Base-by-base conservation (phyloP, 2,888 invertebrate genomes). In the Dasypolia templi region DNA sequence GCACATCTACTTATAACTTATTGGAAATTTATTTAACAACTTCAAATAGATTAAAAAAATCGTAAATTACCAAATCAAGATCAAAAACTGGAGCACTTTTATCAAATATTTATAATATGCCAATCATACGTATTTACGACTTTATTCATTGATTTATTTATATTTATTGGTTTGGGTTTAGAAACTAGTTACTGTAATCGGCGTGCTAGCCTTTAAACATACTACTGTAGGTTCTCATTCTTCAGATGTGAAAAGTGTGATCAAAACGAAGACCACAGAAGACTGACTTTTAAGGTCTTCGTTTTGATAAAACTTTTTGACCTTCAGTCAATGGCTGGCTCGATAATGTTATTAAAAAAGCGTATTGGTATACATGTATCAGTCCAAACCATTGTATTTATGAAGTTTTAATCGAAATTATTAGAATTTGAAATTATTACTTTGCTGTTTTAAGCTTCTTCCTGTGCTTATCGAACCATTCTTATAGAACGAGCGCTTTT, bases 21-120 rank as follows among this genome's bases (percentile, higher is more conserved):
- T 78, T 81, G 79, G 29, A 85, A 81, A 87, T 87, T 82, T 75
- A 87, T 83, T 79, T 74, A 84, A 83, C 77, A 69, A 88, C 79
- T 79, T 83, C 65, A 83, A 87, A 87, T 86, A 83, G 75, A 88
- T 86, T 84, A 79, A 83, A 74, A 44, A 75, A 76, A 82, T 88
- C 88, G 82, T 90, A 91, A 91, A 91, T 91, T 86, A 89, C 73
- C 79, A 88, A 87, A 88, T 83, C 79, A 75, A 81, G 80, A 78
- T 82, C 46, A 55, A 75, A 77, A 89, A 89, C 77, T 89, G 72
- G 89, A 90, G 87, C 89, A 88, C 75, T 90, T 91, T 91, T 91
- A 87, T 91, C 89, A 89, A 90, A 89, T 89, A 89, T 90, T 91
- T 89, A 89, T 90, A 89, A 87, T 89, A 89, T 86, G 89, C 86